Conservation (phyloP, 2,888 invertebrate genomes). For the Lycia hirtaria region DNA sequence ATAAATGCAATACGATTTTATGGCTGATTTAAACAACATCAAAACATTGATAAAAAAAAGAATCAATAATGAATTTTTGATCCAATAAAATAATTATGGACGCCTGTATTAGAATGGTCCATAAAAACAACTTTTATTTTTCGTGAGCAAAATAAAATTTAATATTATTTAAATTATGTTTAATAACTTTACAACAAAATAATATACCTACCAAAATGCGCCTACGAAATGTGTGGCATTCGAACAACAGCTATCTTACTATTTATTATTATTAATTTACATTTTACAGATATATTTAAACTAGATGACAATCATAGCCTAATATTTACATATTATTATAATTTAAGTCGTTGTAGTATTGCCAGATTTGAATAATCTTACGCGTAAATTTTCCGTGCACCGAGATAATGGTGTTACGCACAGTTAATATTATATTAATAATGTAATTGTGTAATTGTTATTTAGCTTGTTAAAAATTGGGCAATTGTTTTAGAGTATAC, state of each 20-base stretch:
- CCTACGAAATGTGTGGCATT: conserved; percentile 1
- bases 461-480: too few species aligned
- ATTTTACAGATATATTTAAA: conserved; percentile 20
- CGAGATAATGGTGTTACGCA: neutral
- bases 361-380: conserved; percentile 1
- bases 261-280: conserved; percentile 26
- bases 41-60: neutral
- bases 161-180: neutral
- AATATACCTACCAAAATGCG: conserved; percentile 2
- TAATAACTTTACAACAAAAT: neutral
- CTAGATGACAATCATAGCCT: conserved; percentile 10
- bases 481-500: too few species aligned
- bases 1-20: conserved; percentile 39
- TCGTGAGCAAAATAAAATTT: neutral
- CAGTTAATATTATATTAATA: neutral
- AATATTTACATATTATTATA: conserved; percentile 24
- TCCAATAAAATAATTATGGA: neutral
- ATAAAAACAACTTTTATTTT: neutral
- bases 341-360: conserved; percentile 39
- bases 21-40: conserved; percentile 15
- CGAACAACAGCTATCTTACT: conserved; percentile 13
- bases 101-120: neutral
- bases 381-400: neutral
- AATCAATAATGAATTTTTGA: neutral
- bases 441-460: too few species aligned